Evolutionary conservation across 2,113 vertebrate species (phyloP).

Genomic region (Microtus pennsylvanicus): DNA sequence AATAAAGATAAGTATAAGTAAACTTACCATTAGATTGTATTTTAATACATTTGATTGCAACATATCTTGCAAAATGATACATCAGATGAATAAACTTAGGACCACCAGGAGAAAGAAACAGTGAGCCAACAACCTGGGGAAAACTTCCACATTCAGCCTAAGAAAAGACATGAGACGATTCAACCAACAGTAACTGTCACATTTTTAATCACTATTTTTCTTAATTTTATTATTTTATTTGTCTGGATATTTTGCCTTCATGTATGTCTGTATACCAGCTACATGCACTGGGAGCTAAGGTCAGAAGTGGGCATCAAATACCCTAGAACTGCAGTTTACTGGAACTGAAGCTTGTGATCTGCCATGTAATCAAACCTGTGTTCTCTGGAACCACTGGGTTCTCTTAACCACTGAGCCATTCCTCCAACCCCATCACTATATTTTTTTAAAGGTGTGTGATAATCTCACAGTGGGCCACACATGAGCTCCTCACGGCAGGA

Average conservation of each 20-base stretch:
- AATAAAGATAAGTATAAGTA: not conserved
- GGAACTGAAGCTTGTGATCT: not conserved
- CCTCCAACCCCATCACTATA: not conserved
- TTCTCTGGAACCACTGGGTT: not conserved
- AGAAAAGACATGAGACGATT: conserved; percentile 42
- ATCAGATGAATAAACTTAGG: conserved; percentile 87
- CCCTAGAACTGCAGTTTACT: not conserved
- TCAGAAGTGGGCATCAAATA: not conserved
- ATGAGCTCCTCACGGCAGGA: conserved; percentile 92
- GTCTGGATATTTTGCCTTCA: not conserved
- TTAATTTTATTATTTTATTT: not conserved
- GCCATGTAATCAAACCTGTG: not conserved
- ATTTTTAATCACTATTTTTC: not conserved
- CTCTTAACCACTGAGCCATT: not conserved
- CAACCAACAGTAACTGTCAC: not conserved
- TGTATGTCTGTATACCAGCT: not conserved
- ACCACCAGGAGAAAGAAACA: conserved; percentile 89
- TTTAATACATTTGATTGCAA: conserved; percentile 89
- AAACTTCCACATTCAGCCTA: conserved; percentile 84
- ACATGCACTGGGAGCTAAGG: not conserved
- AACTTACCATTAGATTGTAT: conserved; percentile 87
- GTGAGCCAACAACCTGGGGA: conserved; percentile 88
- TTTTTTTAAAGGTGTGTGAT: conserved; percentile 72
- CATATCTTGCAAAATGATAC: conserved; percentile 87
- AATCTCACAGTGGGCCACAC: conserved; percentile 87